phyloP scores from a whole-genome alignment of 1,140 invertebrate species.

The Leptopilina clavipes region DNA sequence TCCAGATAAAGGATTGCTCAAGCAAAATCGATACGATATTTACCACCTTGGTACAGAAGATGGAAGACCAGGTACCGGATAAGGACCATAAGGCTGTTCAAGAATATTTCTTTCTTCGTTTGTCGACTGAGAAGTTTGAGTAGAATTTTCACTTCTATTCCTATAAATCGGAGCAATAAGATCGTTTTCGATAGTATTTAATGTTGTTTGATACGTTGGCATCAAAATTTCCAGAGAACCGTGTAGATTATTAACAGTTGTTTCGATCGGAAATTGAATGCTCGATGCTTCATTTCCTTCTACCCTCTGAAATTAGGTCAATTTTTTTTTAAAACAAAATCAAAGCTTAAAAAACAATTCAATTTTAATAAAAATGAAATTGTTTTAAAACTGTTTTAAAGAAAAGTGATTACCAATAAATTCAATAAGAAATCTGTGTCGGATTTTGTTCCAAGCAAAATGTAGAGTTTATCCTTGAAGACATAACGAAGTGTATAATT shows the following conservation, averaged over 20 bases:
- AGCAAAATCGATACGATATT: conserved; percentile 50
- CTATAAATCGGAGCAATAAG: conserved; percentile 69
- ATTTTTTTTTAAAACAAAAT: conserved; percentile 25
- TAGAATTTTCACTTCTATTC: conserved; percentile 52
- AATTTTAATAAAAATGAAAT: too few species aligned
- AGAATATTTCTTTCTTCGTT: conserved; percentile 53
- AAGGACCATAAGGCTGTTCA: conserved; percentile 48
- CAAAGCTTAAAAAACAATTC: too few species aligned
- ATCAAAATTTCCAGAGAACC: conserved; percentile 71
- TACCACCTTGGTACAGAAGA: conserved; percentile 46
- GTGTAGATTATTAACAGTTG: conserved; percentile 67
- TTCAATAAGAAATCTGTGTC: conserved; percentile 80
- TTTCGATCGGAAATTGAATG: conserved; percentile 67
- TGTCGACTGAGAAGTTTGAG: conserved; percentile 58
- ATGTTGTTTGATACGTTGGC: conserved; percentile 68
- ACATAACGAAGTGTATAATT: conserved; percentile 82
- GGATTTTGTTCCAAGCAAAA: conserved; percentile 80
- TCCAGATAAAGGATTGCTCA: not conserved
- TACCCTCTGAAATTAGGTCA: conserved; percentile 65
- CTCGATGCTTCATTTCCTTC: conserved; percentile 69
- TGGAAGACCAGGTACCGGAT: not conserved
- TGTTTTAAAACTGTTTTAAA: too few species aligned
- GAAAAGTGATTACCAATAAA: conserved; percentile 76
- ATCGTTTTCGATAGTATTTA: conserved; percentile 71
- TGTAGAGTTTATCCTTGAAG: conserved; percentile 79